A percentile compares a stretch with the other conserved stretches of the same genome.
Evolutionary conservation across 2,113 vertebrate species (phyloP).

Genomic region (Chascanopsetta lugubris): DNA sequence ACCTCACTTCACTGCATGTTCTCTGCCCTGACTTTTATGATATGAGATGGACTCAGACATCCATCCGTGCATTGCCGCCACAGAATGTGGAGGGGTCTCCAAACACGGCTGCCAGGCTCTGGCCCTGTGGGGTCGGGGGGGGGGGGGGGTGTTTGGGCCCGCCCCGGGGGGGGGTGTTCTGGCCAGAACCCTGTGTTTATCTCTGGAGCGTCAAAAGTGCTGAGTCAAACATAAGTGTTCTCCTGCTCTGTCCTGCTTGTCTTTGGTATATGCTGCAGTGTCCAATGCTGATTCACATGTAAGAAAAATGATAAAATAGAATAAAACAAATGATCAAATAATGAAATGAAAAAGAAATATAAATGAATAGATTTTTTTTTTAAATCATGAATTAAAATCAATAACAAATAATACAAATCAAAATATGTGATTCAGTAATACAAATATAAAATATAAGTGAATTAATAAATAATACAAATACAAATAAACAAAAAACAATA

Average conservation of each 20-base stretch:
- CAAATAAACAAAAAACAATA: too few species aligned
- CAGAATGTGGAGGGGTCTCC: conserved; percentile 17
- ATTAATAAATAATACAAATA: too few species aligned
- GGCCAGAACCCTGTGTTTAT: background rate
- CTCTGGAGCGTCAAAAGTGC: background rate
- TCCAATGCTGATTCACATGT: background rate
- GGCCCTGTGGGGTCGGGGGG: background rate
- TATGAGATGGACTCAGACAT: conserved; percentile 30
- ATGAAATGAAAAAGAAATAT: too few species aligned
- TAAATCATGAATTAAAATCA: too few species aligned
- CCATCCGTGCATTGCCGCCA: background rate
- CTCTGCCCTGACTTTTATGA: conserved; percentile 1
- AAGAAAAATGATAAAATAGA: background rate
- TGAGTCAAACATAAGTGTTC: background rate
- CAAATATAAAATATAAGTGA: too few species aligned
- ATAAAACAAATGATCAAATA: too few species aligned
- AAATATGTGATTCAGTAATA: too few species aligned
- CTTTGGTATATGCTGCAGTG: background rate
- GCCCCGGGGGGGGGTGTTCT: too few species aligned
- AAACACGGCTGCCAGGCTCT: conserved; percentile 4
- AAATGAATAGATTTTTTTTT: too few species aligned
- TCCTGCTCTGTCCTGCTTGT: background rate
- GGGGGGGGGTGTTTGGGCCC: too few species aligned
- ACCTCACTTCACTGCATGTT: conserved; percentile 29
- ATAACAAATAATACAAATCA: too few species aligned